Conservation (phyloP, 2,797 vertebrate species). For the Onychomys leucogaster region DNA sequence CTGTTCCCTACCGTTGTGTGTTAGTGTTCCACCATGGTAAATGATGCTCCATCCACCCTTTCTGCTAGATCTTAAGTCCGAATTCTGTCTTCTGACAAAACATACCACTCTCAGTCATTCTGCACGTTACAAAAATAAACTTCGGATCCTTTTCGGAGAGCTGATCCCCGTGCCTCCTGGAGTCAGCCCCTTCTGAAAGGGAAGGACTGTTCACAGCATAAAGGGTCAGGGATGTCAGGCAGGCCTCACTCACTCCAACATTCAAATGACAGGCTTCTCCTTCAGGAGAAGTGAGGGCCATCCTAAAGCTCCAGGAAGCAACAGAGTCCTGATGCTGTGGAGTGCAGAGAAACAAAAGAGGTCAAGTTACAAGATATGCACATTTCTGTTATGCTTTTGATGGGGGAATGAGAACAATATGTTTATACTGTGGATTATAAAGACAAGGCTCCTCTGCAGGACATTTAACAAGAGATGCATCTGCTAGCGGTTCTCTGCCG, state of each 20-base stretch:
- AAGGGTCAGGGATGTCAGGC: background rate
- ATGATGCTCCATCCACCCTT: background rate
- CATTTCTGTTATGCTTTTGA: background rate
- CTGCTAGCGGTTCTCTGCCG: background rate
- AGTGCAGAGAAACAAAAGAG: background rate
- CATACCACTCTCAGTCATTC: background rate
- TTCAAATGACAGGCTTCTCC: background rate
- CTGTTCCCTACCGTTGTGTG: background rate
- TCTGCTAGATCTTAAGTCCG: background rate
- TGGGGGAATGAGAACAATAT: background rate
- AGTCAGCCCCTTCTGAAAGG: background rate
- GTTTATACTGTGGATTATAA: conserved; percentile 13
- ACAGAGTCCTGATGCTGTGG: background rate
- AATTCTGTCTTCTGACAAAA: background rate
- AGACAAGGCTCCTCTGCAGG: background rate
- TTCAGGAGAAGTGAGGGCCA: background rate
- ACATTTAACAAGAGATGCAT: conserved; percentile 26
- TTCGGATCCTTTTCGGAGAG: background rate
- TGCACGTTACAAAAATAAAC: conserved; percentile 37
- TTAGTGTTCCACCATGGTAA: background rate
- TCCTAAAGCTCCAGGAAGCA: background rate
- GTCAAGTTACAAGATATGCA: background rate
- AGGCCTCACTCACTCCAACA: background rate
- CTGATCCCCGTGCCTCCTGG: background rate
- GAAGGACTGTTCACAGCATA: background rate